Evolutionary conservation across 1,140 invertebrate genomes (phyloP), one percentile per base, ranked within the genome.

Genomic region (Apis florea): DNA sequence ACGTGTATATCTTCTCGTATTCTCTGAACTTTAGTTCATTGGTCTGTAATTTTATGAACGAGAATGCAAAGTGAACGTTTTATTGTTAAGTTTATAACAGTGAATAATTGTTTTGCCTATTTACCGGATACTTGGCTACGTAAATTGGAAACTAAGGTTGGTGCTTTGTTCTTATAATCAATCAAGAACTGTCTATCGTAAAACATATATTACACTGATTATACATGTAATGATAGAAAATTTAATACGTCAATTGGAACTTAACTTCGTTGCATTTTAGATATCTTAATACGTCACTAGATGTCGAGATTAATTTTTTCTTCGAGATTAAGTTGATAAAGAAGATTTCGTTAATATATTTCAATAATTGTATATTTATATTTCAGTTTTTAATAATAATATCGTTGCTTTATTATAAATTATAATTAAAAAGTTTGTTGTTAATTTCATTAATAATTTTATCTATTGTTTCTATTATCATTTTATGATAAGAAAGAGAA

Each of bases 81-180:
- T 19, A 66, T 80, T n/a, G 86, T 93, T 13, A 89, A 91, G 54
- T 93, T 90, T 66, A 74, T 89, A 21, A 69, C 87, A 26, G 87
- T 88, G 26, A 91, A 92, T 40, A 90, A 88, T 67, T 93, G 92
- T 75, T 93, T 93, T 74, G 85, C 86, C 2, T 85, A 90, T 83
- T 77, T 93, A 9, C 85, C 92, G 13, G 87, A 90, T 51, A 68
- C 70, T 11, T 92, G 88, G 89, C 21, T 88, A 56, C 83, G 82
- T 51, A 90, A 88, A 83, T 75, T 89, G 17, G 72, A 87, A 49
- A 71, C 79, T 56, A 83, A 90, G 83, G 92, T 93, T 81, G 82
- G 89, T 87, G 31, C 9, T 54, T 8, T 15, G 61, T 63, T 12
- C 64, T 56, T 78, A 8, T 51, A 66, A 66, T 51, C 17, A 63